Conservation (phyloP, 2,113 vertebrate species). For the Smithornis capensis region DNA sequence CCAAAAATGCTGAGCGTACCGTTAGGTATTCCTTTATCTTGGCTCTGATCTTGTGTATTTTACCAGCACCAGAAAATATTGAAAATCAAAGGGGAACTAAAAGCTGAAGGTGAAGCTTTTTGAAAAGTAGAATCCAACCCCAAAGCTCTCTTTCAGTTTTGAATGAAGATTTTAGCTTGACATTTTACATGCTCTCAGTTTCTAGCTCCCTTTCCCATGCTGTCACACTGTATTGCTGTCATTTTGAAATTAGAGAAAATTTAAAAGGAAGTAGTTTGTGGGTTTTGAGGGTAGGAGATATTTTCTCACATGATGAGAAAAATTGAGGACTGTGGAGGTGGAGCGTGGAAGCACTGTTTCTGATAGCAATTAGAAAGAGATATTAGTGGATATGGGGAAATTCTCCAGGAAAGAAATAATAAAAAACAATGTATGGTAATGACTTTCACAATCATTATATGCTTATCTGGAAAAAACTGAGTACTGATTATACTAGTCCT, state of each 20-base stretch:
- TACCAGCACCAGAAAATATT: neutral
- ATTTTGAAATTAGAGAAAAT: neutral
- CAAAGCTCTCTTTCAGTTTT: neutral
- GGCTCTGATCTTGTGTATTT: neutral
- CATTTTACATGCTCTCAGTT: neutral
- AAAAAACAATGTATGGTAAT: neutral
- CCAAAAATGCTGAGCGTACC: neutral
- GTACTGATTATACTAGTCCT: neutral
- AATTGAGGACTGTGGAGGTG: neutral
- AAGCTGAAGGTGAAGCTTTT: neutral
- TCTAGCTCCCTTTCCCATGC: neutral
- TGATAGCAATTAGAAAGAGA: neutral
- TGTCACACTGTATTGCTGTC: neutral
- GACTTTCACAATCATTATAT: neutral
- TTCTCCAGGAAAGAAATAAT: neutral
- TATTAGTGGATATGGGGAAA: neutral
- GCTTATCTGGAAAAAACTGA: neutral
- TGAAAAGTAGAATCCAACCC: neutral
- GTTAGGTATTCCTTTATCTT: slow-evolving; percentile 7
- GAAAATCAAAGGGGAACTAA: neutral
- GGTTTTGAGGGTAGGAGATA: neutral
- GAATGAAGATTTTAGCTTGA: neutral
- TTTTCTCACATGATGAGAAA: neutral
- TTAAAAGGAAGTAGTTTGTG: neutral
- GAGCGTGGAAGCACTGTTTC: neutral